Conservation (phyloP, 1,140 invertebrate genomes). For the Branchinecta lynchi region DNA sequence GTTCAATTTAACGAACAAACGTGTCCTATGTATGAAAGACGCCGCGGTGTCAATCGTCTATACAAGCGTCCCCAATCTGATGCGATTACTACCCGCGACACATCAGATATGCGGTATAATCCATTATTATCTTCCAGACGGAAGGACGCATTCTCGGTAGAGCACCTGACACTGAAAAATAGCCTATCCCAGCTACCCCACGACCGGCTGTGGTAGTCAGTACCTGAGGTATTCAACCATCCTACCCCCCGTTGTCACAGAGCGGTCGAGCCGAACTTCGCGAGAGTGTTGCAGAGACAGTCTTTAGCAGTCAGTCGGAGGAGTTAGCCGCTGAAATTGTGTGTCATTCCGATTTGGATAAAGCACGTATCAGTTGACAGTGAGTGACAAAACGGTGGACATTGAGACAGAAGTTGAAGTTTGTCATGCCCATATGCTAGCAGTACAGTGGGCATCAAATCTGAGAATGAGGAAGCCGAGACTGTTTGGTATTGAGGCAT, state of each 20-base stretch:
- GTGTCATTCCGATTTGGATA: no score
- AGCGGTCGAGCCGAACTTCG: background rate
- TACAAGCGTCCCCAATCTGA: background rate
- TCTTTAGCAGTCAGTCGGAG: background rate
- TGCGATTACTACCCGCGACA: background rate
- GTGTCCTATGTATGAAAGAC: background rate
- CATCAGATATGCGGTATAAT: slow-evolving; percentile 2
- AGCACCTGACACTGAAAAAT: slow-evolving; percentile 11
- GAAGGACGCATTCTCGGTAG: background rate
- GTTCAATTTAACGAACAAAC: background rate
- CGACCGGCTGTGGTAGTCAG: background rate
- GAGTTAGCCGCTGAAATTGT: no score
- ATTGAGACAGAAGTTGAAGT: no score
- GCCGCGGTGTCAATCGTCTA: background rate
- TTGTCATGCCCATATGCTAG: slow-evolving; percentile 5
- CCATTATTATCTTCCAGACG: slow-evolving; percentile 7
- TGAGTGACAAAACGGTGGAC: no score
- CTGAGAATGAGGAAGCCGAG: slow-evolving; percentile 3
- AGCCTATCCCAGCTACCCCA: slow-evolving; percentile 5
- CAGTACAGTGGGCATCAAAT: background rate
- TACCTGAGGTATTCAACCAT: slow-evolving; percentile 11
- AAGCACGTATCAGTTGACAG: no score
- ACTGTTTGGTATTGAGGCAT: slow-evolving; percentile 6
- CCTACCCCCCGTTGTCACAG: slow-evolving; percentile 4
- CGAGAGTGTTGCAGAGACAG: slow-evolving; percentile 1